Evolutionary conservation across 2,113 vertebrate genomes (phyloP).

Genomic region (Datnioides undecimradiatus): DNA sequence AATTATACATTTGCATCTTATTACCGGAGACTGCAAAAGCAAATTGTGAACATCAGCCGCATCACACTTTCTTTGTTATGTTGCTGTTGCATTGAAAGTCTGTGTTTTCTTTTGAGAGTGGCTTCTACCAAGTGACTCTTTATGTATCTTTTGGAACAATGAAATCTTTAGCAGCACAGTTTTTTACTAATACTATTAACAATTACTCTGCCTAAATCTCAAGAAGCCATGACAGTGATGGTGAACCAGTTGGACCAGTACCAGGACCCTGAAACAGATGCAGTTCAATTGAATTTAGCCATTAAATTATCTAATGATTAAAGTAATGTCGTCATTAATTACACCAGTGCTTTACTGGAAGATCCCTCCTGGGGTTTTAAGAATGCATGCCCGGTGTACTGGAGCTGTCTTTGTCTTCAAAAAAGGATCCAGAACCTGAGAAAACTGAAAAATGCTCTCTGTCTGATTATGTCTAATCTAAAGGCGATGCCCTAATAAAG

Average conservation of each 20-base stretch:
- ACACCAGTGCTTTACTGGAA: neutral
- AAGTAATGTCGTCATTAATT: neutral
- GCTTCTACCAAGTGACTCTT: neutral
- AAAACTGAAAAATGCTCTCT: neutral
- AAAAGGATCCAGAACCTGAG: neutral
- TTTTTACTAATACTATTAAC: neutral
- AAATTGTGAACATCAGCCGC: neutral
- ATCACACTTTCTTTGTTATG: neutral
- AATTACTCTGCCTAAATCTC: neutral
- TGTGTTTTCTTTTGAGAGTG: neutral
- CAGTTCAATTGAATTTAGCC: neutral
- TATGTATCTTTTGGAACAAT: neutral
- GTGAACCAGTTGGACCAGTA: neutral
- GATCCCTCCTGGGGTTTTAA: too few relatives aligned
- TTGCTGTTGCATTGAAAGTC: neutral
- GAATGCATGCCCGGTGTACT: too few relatives aligned
- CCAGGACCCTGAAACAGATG: neutral
- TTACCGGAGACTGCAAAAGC: neutral
- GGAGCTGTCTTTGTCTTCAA: too few relatives aligned
- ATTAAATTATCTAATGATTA: neutral
- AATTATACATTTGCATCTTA: neutral
- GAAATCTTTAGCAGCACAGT: neutral
- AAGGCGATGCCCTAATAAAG: too few relatives aligned
- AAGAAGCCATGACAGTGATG: neutral
- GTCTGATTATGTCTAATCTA: too few relatives aligned